Evolutionary conservation across 2,797 vertebrate species (phyloP), one percentile per base, ranked within the genome.

Genomic region (Cirrhinus molitorella): DNA sequence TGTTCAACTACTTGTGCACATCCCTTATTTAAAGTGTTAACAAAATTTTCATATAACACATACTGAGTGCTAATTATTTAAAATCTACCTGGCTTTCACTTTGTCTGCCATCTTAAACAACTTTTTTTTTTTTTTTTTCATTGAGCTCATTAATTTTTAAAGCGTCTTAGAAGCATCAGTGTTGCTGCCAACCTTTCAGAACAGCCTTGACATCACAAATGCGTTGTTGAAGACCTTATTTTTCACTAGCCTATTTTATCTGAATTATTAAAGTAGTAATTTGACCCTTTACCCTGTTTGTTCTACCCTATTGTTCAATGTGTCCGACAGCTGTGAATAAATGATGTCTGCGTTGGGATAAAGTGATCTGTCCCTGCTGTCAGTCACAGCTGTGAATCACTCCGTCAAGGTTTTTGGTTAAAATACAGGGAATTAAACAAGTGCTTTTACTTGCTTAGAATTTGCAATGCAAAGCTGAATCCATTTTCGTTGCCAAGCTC

Each of bases 381-480:
- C 72, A 66, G 47, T 71, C 67, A 80, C 13, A 71, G 37, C 53
- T 59, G 53, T 4, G 71, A 47, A 47, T 71, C 1, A 71, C n/a
- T 80, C n/a, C 19, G 23, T 55, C 25, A 37, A 59, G 37, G 0
- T 47, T 80, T 67, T n/a, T n/a, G 17, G 37, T 45, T 23, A 80
- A 80, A 68, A 80, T 71, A 31, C 67, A 45, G 23, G 1, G 23
- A 10, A 63, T 49, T 73, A 10, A 47, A n/a, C 40, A 72, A 51
- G 28, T 47, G 55, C 80, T 63, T n/a, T 51, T 72, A 43, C 55
- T 45, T 73, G 17, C 67, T 59, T 71, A 17, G 10, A 51, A 81
- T 81, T 81, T 73, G 80, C 80, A 81, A 81, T 81, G 43, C 80
- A 81, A 73, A 81, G 25, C n/a, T 45, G 4, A 45, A 34, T 14